Conservation (phyloP, 2,888 invertebrate species). For the Eristalinus aeneus region DNA sequence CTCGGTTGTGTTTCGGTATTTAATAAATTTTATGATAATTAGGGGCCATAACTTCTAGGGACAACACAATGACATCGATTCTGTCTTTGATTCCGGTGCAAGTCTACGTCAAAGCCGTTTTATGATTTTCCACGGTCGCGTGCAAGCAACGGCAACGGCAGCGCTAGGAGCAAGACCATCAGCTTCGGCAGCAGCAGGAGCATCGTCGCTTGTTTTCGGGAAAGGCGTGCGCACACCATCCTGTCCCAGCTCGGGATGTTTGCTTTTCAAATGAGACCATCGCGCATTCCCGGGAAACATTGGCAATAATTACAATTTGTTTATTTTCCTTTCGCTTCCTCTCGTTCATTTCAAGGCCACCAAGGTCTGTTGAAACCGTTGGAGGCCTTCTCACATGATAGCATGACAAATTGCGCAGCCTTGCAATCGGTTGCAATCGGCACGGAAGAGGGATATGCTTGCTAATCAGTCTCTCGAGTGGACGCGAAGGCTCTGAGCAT, state of each 20-base stretch:
- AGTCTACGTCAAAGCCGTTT: constrained; percentile 46
- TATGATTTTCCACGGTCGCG: constrained; percentile 68
- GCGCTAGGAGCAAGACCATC: not conserved
- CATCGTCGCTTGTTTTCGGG: constrained; percentile 35
- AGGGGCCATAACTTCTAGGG: constrained; percentile 67
- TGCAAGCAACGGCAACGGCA: constrained; percentile 46
- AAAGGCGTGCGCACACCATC: constrained; percentile 57
- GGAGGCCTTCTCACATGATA: not conserved
- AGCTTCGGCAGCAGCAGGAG: constrained; percentile 30
- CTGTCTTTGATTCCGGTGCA: constrained; percentile 45
- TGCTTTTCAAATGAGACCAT: constrained; percentile 60
- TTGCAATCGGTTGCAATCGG: constrained; percentile 22
- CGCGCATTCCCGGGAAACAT: constrained; percentile 47
- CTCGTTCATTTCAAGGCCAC: constrained; percentile 38
- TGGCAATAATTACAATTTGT: constrained; percentile 58
- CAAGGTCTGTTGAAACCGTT: not conserved
- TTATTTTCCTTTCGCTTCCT: constrained; percentile 37
- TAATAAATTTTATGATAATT: constrained; percentile 71
- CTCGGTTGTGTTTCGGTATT: constrained; percentile 37
- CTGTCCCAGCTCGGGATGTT: constrained; percentile 23
- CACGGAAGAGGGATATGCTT: constrained; percentile 34
- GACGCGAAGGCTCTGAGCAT: constrained; percentile 33
- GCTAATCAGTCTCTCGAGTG: constrained; percentile 58
- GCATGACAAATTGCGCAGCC: constrained; percentile 45
- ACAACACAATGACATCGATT: constrained; percentile 57